Percentiles rank a stretch among this genome's conserved stretches.
These are phyloP conservation scores for Acrocephalus kingi DNA, from an alignment of 2,113 vertebrate species.

Conservation along the genomic window DNA sequence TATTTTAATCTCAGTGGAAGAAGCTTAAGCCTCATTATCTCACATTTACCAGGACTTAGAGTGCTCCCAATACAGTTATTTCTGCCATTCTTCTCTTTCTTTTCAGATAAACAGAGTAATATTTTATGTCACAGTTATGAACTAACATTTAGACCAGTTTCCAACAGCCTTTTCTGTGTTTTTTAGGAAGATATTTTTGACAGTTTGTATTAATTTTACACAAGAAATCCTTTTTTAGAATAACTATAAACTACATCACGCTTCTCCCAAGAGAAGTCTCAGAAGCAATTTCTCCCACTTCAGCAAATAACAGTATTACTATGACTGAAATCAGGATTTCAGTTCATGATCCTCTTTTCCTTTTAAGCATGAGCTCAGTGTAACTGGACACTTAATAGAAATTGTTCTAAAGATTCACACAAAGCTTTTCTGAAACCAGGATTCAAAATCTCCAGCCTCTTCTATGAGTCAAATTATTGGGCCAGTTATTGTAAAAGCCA, in stretches of 20 bases:
- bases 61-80: background rate
- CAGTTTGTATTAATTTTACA: background rate
- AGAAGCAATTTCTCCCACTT: background rate
- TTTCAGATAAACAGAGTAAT: background rate
- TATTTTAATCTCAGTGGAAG: background rate
- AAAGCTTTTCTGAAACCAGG: background rate
- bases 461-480: background rate
- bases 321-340: background rate
- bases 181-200: background rate
- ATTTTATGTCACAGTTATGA: background rate
- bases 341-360: background rate
- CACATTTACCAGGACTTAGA: background rate
- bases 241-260: background rate
- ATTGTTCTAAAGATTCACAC: background rate
- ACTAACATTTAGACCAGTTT: background rate
- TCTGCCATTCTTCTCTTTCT: background rate
- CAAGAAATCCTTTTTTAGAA: background rate
- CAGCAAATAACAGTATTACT: background rate
- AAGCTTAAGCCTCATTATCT: slow-evolving; percentile 15
- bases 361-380: background rate
- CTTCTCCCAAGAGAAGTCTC: background rate
- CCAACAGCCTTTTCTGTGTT: background rate
- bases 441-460: background rate
- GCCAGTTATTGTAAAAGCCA: background rate
- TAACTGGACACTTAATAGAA: background rate